phyloP scores from a whole-genome alignment of 2,113 vertebrate species.

The Vanacampus margaritifer region DNA sequence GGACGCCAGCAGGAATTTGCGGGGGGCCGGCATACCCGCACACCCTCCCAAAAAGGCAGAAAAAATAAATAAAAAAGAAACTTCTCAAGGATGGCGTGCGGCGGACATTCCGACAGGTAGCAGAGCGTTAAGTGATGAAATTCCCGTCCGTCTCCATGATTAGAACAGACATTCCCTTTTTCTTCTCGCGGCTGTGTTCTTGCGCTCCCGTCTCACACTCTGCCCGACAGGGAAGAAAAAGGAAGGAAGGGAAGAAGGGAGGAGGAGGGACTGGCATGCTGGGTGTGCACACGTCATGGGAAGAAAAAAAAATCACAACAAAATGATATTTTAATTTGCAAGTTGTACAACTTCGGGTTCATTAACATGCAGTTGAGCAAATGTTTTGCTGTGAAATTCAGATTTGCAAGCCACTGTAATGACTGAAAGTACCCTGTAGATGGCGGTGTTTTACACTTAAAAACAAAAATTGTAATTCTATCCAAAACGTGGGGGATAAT shows the following conservation, averaged over 20 bases:
- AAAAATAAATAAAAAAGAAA: slow-evolving; percentile 13
- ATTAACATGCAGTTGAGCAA: background rate
- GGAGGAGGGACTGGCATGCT: slow-evolving; percentile 3
- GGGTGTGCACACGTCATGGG: background rate
- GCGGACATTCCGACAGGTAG: slow-evolving; percentile 21
- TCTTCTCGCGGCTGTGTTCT: background rate
- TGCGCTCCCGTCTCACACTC: background rate
- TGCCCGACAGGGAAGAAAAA: background rate
- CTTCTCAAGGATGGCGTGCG: slow-evolving; percentile 25
- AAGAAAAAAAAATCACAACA: background rate
- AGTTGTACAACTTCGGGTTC: background rate
- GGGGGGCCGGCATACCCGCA: slow-evolving; percentile 69
- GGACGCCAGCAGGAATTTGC: slow-evolving; percentile 69
- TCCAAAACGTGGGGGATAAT: no score
- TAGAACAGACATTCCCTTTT: slow-evolving; percentile 2
- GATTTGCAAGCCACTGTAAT: no score
- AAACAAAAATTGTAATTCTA: no score
- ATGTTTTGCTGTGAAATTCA: no score
- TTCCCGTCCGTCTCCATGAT: slow-evolving; percentile 33
- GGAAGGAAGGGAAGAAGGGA: background rate
- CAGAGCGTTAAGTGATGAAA: slow-evolving; percentile 27
- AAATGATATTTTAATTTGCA: background rate
- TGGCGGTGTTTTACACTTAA: no score
- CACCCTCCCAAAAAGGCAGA: slow-evolving; percentile 19
- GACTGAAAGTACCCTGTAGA: no score